These are phyloP conservation scores for Sitta carolinensis DNA, from an alignment of 2,797 vertebrate species.

Conservation along the genomic window DNA sequence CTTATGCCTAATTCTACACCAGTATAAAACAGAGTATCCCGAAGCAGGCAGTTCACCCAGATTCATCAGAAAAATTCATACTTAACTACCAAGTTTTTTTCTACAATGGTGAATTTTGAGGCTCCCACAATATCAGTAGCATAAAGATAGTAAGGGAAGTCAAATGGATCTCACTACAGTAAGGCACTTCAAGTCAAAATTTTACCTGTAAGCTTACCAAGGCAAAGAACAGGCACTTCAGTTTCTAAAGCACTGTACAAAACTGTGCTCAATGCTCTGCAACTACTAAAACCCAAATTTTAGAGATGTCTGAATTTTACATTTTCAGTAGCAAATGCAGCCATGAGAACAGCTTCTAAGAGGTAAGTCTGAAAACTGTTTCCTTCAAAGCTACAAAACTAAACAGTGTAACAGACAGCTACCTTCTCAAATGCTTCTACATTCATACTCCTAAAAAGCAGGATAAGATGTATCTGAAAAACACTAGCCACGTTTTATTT, in stretches of 20 bases:
- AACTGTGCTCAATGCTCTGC: background rate
- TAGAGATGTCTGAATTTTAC: background rate
- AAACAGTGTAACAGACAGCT: background rate
- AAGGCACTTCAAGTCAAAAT: background rate
- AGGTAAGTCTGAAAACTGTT: background rate
- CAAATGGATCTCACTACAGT: accelerated
- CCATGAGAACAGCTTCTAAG: background rate
- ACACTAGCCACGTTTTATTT: background rate
- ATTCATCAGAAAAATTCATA: background rate
- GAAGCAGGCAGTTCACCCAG: background rate
- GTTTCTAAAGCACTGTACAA: background rate
- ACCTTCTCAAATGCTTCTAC: background rate
- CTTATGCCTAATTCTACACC: background rate
- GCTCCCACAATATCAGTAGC: background rate
- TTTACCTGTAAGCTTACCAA: background rate
- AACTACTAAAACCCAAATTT: background rate
- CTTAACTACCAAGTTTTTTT: background rate
- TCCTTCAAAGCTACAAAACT: background rate
- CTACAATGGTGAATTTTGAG: background rate
- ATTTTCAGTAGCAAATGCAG: background rate
- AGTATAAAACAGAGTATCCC: background rate
- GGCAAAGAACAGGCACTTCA: background rate
- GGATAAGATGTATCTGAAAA: background rate
- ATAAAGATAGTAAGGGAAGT: background rate
- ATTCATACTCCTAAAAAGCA: background rate